phyloP scores from a whole-genome alignment of 2,113 vertebrate genomes.

The Siniperca chuatsi region DNA sequence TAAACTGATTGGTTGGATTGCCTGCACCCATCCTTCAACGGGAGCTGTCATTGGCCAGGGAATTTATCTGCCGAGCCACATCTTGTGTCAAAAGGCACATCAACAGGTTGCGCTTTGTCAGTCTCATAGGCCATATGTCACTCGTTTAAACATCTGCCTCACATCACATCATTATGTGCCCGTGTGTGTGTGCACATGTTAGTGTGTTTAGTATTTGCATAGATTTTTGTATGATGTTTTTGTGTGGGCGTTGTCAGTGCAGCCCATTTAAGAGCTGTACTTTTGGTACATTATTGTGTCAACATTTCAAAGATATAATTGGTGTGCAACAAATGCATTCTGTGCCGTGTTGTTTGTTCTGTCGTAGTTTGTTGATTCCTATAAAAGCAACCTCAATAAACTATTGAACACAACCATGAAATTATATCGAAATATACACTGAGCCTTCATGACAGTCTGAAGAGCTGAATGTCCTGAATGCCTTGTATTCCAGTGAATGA shows the following conservation, averaged over 20 bases:
- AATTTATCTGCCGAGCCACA: slow-evolving; percentile 69
- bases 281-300: neutral
- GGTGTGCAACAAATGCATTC: neutral
- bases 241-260: neutral
- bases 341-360: neutral
- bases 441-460: slow-evolving; percentile 17
- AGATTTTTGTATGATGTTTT: neutral
- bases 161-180: slow-evolving; percentile 6
- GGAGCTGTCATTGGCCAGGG: slow-evolving; percentile 63
- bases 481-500: slow-evolving; percentile 37
- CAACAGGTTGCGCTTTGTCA: slow-evolving; percentile 62
- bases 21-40: slow-evolving; percentile 63
- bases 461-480: neutral
- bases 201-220: neutral
- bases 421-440: slow-evolving; percentile 50
- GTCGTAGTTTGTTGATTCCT: slow-evolving; percentile 1
- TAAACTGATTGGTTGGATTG: slow-evolving; percentile 73
- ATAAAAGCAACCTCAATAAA: slow-evolving; percentile 29
- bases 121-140: slow-evolving; percentile 59
- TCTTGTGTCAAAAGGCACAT: slow-evolving; percentile 72
- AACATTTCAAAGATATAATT: slow-evolving; percentile 3
- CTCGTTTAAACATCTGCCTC: slow-evolving; percentile 57
- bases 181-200: neutral
- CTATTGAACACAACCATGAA: slow-evolving; percentile 30
- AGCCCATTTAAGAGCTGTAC: neutral